Conservation (phyloP, 2,888 invertebrate species). For the Brachyptera putata region DNA sequence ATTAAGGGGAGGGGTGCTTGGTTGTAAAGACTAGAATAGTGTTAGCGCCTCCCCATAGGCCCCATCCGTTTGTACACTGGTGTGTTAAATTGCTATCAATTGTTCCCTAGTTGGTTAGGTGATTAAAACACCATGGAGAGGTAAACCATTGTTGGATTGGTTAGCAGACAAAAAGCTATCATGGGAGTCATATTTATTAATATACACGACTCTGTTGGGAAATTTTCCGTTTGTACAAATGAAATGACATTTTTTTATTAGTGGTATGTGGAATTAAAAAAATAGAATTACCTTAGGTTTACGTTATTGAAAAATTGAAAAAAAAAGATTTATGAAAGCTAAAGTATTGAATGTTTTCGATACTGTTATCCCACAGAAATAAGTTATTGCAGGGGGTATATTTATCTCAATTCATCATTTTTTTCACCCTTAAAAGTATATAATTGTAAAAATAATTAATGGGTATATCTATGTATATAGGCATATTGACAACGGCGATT, state of each 20-base stretch:
- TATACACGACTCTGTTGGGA: not conserved
- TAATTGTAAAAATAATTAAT: no score
- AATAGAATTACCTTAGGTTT: not conserved
- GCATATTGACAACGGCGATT: no score
- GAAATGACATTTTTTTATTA: not conserved
- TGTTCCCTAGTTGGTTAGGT: slow-evolving; percentile 21
- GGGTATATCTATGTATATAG: no score
- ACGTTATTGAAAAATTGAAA: slow-evolving; percentile 18
- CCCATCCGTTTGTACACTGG: no score
- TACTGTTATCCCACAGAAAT: no score
- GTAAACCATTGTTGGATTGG: slow-evolving; percentile 14
- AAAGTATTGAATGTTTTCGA: not conserved
- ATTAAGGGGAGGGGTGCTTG: not conserved
- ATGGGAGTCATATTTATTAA: slow-evolving; percentile 12
- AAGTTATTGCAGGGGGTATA: no score
- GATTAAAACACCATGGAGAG: slow-evolving; percentile 15
- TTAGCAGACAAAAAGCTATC: slow-evolving; percentile 11
- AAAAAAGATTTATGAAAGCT: not conserved
- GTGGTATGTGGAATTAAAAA: not conserved
- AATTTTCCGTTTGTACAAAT: no score
- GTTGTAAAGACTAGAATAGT: slow-evolving; percentile 1
- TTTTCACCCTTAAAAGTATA: no score
- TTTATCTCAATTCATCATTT: no score
- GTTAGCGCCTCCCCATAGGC: not conserved
- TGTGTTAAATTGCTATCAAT: slow-evolving; percentile 14